Conservation (phyloP, 2,888 invertebrate genomes). For the Xestia c-nigrum region DNA sequence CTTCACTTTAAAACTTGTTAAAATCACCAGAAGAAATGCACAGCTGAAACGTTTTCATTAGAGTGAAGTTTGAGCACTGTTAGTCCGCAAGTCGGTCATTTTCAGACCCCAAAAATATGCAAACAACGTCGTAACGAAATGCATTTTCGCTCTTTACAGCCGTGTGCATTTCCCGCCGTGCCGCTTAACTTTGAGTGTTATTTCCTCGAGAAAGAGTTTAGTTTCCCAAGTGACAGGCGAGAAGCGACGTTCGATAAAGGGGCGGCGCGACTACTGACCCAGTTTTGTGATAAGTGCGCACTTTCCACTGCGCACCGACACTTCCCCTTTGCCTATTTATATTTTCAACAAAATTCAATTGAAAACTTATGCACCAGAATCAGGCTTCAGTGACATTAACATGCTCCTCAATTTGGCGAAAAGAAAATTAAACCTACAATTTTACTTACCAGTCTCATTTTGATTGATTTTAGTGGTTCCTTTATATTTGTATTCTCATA, state of each 20-base stretch:
- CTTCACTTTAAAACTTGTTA: conserved; percentile 5
- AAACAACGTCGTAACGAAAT: conserved; percentile 76
- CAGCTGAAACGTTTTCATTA: conserved; percentile 10
- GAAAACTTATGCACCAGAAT: conserved; percentile 55
- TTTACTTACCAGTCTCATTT: conserved; percentile 87
- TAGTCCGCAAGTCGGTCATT: conserved; percentile 44
- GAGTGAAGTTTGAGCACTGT: conserved; percentile 39
- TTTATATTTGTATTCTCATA: conserved; percentile 73
- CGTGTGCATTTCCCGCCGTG: conserved; percentile 72
- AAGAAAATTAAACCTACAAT: background rate
- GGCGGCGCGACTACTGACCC: conserved; percentile 90
- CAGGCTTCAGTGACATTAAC: conserved; percentile 13
- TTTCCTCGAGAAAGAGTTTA: conserved; percentile 78
- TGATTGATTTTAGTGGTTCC: conserved; percentile 72
- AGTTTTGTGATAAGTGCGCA: conserved; percentile 89
- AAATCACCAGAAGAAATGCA: background rate
- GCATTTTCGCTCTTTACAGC: conserved; percentile 80
- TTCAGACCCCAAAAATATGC: conserved; percentile 77
- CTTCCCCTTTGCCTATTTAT: conserved; percentile 85
- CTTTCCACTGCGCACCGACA: conserved; percentile 87
- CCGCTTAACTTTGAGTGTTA: conserved; percentile 77
- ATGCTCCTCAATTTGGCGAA: conserved; percentile 1
- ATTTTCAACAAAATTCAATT: conserved; percentile 76
- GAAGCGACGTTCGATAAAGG: conserved; percentile 87
- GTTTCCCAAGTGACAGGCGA: conserved; percentile 76